These are phyloP conservation scores for Vimba vimba DNA, from an alignment of 2,113 vertebrate genomes.

Conservation along the genomic window DNA sequence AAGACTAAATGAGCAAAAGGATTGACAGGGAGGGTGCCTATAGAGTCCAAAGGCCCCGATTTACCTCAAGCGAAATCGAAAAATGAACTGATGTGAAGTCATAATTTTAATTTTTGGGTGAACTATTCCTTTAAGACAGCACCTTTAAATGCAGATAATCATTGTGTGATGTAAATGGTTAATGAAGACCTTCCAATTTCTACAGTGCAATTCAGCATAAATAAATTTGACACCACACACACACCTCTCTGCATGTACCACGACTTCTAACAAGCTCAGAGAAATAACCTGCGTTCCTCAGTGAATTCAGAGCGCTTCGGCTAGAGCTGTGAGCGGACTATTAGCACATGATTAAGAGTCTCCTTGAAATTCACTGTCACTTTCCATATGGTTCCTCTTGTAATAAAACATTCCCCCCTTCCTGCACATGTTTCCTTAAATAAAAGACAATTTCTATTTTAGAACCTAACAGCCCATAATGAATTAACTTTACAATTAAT, in stretches of 20 bases:
- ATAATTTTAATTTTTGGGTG: no score
- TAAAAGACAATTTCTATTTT: conserved; percentile 13
- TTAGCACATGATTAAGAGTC: conserved; percentile 38
- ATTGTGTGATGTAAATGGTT: not conserved
- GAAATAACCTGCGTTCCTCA: not conserved
- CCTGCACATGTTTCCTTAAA: not conserved
- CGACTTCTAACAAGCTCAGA: conserved; percentile 1
- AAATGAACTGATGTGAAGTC: no score
- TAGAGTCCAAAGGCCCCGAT: no score
- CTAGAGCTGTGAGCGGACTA: not conserved
- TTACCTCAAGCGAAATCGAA: no score
- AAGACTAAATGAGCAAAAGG: no score
- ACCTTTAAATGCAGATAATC: not conserved
- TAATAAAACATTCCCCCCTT: conserved; percentile 19
- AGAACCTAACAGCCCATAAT: not conserved
- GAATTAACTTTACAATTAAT: not conserved
- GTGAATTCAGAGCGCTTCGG: conserved; percentile 11
- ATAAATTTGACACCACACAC: not conserved
- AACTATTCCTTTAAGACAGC: not conserved
- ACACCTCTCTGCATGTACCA: not conserved
- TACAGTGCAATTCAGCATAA: conserved; percentile 2
- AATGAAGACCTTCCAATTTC: not conserved
- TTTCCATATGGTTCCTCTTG: conserved; percentile 25
- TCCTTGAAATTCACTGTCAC: conserved; percentile 32
- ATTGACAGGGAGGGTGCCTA: no score